Evolutionary conservation across 2,797 vertebrate genomes (phyloP).

Genomic region (Sebastes cheni): DNA sequence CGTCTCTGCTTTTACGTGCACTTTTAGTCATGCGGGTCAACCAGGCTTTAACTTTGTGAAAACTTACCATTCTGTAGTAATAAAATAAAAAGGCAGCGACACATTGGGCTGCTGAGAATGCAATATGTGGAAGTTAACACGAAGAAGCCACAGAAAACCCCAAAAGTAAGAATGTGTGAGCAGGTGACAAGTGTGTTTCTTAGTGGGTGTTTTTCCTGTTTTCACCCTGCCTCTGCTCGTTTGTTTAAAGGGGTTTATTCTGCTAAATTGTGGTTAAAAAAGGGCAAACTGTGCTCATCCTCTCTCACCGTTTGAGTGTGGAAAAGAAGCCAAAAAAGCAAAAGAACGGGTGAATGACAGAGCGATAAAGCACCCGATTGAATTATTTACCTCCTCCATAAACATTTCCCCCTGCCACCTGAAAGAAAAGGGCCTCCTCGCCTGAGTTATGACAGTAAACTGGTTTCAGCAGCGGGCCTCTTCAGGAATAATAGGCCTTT

Average conservation of each 20-base stretch:
- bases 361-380: constrained; percentile 37
- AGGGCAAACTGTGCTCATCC: constrained; percentile 42
- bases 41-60: not conserved
- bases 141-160: not conserved
- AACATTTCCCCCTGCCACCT: constrained; percentile 55
- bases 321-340: constrained; percentile 18
- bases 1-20: not conserved
- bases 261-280: constrained; percentile 51
- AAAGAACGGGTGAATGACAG: constrained; percentile 50
- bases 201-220: constrained; percentile 46
- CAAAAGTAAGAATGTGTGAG: constrained; percentile 30
- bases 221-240: constrained; percentile 36
- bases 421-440: constrained; percentile 39
- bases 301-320: not conserved
- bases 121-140: not conserved
- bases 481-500: constrained; percentile 71
- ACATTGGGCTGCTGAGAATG: not conserved
- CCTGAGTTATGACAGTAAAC: constrained; percentile 72
- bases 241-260: constrained; percentile 41
- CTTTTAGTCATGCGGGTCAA: not conserved
- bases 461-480: constrained; percentile 52
- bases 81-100: not conserved
- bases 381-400: constrained; percentile 69
- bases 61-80: not conserved
- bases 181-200: constrained; percentile 47